phyloP scores from a whole-genome alignment of 2,113 vertebrate species.

The Neotoma lepida region DNA sequence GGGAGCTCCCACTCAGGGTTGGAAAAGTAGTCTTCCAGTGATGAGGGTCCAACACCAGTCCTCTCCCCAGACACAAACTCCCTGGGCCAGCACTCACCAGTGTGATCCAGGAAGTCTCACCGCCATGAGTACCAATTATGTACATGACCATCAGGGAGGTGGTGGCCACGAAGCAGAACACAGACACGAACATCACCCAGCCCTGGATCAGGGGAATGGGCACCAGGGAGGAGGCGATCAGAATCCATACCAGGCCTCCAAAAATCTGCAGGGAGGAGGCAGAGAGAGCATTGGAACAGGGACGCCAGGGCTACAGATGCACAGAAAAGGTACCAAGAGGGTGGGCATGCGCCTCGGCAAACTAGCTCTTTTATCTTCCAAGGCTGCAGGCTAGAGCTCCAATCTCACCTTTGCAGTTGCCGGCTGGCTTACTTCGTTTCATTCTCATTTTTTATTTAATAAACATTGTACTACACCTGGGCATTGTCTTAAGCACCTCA shows the following conservation, averaged over 20 bases:
- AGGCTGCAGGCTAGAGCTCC: neutral
- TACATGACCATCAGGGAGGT: slow-evolving; percentile 86
- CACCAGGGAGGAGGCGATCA: slow-evolving; percentile 85
- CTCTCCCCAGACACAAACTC: accelerated
- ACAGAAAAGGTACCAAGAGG: neutral
- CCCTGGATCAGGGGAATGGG: slow-evolving; percentile 69
- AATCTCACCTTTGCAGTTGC: neutral
- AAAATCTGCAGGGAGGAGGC: slow-evolving; percentile 83
- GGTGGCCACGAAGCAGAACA: slow-evolving; percentile 89
- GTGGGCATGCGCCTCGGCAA: neutral
- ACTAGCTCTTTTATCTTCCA: neutral
- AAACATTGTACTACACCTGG: neutral
- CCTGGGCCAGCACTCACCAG: slow-evolving; percentile 82
- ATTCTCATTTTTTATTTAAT: neutral
- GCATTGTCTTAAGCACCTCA: neutral
- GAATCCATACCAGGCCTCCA: slow-evolving; percentile 90
- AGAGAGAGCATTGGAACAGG: neutral
- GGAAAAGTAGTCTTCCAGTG: neutral
- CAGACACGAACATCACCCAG: slow-evolving; percentile 92
- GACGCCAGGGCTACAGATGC: neutral
- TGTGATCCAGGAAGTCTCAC: slow-evolving; percentile 84
- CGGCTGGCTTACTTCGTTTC: neutral
- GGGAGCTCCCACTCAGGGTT: neutral
- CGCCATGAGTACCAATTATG: slow-evolving; percentile 84
- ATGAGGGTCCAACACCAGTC: neutral